Base-by-base conservation (phyloP, 2,888 invertebrate species). In the Hirtodrosophila confusa region DNA sequence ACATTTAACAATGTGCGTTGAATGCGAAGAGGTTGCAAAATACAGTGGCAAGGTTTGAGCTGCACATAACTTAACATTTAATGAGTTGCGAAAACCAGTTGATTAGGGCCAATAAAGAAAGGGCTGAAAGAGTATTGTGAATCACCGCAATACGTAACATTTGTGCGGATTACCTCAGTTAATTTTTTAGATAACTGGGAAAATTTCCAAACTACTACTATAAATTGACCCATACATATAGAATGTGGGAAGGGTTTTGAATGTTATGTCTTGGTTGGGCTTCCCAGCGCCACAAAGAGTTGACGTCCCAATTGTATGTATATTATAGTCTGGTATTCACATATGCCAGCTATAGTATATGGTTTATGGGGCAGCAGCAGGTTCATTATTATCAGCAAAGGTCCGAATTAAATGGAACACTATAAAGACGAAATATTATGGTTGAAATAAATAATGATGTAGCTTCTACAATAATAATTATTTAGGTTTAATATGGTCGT, bases 381-480 rank as follows among this genome's bases (percentile, higher is more conserved):
- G 65, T 65, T 61, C 50, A 51, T 33, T 54, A 54, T 64, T 69
- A 78, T 79, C 83, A 73, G 67, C 45, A 36, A 23, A 41, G 29
- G 10, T 35, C 11, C 41, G 43, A n/a, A 33, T 27, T 11, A 27
- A 31, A 29, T 48, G 7, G 10, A 36, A 33, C 9, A 36, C 12
- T 36, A 11, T 7, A 37, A 27, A 57, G 17, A 37, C 11, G 8
- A 8, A 40, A 37, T 24, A 12, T 23, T 7, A 0, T 23, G 23
- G 5, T 37, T 17, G n/a, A 40, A 12, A 39, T 0, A 27, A 27
- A 37, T 11, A 1, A 6, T 27, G 4, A 27, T 5, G 6, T 27
- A 27, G 27, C 17, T 17, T 17, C 17, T 17, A 17, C 17, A 17
- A 17, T 17, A 17, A 17, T 17, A 17, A 17, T 17, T 17, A 17